Conservation (phyloP, 2,888 invertebrate genomes). For the Melanargia galathea region DNA sequence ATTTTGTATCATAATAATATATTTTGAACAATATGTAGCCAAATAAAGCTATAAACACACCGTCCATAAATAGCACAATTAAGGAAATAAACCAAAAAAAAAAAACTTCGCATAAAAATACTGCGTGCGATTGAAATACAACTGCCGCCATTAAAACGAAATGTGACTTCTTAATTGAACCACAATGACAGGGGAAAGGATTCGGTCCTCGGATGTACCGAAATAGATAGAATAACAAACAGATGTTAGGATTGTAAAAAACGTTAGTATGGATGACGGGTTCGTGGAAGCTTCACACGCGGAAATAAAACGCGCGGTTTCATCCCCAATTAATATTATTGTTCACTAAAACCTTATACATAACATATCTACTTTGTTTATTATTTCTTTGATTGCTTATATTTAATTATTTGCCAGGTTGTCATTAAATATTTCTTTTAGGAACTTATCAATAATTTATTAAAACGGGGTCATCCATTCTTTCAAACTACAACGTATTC, state of each 20-base stretch:
- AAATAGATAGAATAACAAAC: slow-evolving; percentile 77
- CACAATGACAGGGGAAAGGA: slow-evolving; percentile 65
- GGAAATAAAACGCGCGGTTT: slow-evolving; percentile 35
- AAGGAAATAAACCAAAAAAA: slow-evolving; percentile 58
- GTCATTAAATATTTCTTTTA: too few species aligned
- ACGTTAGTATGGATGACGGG: slow-evolving; percentile 54
- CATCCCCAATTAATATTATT: too few species aligned
- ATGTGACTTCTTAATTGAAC: slow-evolving; percentile 70
- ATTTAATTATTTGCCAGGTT: too few species aligned
- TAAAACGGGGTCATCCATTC: too few species aligned
- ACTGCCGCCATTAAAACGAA: slow-evolving; percentile 63
- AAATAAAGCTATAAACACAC: neutral
- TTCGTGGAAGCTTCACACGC: slow-evolving; percentile 45
- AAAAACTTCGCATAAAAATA: slow-evolving; percentile 58
- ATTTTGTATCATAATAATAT: neutral
- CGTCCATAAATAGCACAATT: slow-evolving; percentile 68
- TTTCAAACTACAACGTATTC: too few species aligned
- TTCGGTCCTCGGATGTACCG: slow-evolving; percentile 54
- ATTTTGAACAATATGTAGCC: neutral
- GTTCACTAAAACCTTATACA: too few species aligned
- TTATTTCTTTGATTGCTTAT: too few species aligned
- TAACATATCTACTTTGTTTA: too few species aligned
- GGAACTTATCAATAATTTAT: too few species aligned
- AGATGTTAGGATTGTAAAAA: slow-evolving; percentile 68
- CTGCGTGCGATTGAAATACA: slow-evolving; percentile 61